Conservation (phyloP, 2,888 invertebrate genomes). For the Drosophila pegasa region DNA sequence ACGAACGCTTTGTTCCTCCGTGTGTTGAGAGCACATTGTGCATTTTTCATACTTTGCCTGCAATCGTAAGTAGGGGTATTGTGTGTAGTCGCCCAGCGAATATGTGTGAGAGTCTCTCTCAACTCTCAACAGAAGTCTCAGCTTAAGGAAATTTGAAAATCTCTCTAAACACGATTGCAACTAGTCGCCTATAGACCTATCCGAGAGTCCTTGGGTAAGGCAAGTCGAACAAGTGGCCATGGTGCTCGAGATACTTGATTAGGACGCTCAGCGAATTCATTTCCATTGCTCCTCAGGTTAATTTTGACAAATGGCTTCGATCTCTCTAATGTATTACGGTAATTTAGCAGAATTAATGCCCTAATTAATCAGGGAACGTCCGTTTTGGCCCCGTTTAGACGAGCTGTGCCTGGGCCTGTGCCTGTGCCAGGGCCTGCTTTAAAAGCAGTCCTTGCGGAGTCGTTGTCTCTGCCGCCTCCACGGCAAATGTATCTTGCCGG, state of each 20-base stretch:
- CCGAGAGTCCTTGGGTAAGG: conserved; percentile 11
- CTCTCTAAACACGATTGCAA: background rate
- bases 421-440: conserved; percentile 13
- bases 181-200: conserved; percentile 18
- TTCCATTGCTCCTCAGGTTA: conserved; percentile 80
- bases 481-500: conserved; percentile 46
- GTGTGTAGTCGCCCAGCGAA: conserved; percentile 10
- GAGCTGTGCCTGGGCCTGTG: conserved; percentile 1
- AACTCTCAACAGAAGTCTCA: background rate
- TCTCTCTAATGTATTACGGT: conserved; percentile 83
- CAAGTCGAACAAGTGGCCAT: conserved; percentile 19
- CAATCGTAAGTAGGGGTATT: conserved; percentile 60
- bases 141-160: background rate
- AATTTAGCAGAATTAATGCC: conserved; percentile 84
- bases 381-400: conserved; percentile 37
- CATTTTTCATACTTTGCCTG: conserved; percentile 75
- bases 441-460: conserved; percentile 38
- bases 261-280: conserved; percentile 62
- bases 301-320: conserved; percentile 84
- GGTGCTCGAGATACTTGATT: conserved; percentile 50
- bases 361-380: conserved; percentile 81
- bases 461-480: conserved; percentile 15
- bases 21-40: conserved; percentile 70
- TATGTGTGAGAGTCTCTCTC: background rate
- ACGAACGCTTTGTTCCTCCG: conserved; percentile 27